These are phyloP conservation scores for Cephalopterus ornatus DNA, from an alignment of 2,113 vertebrate species.

Conservation along the genomic window DNA sequence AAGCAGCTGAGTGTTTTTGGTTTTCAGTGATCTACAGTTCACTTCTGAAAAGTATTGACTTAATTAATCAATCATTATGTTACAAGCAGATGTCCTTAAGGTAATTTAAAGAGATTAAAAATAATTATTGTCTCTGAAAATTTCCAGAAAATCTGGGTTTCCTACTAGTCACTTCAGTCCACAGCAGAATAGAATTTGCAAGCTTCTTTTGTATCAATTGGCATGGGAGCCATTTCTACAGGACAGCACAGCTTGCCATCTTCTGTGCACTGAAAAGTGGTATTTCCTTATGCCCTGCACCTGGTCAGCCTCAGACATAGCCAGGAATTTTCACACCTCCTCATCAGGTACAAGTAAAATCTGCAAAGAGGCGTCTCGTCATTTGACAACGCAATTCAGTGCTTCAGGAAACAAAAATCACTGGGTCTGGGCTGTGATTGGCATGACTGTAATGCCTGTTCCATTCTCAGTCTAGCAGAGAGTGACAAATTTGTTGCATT, in stretches of 20 bases:
- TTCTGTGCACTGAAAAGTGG: background rate
- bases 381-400: background rate
- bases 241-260: background rate
- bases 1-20: background rate
- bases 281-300: background rate
- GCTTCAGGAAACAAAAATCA: conserved; percentile 14
- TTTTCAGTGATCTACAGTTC: conserved; percentile 25
- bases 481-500: conserved; percentile 41
- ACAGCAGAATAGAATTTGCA: background rate
- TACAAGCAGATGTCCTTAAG: background rate
- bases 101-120: conserved; percentile 1
- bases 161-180: background rate
- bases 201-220: background rate
- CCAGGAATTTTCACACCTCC: conserved; percentile 4
- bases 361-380: background rate
- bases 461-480: conserved; percentile 15
- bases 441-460: background rate
- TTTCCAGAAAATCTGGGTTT: background rate
- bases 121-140: background rate
- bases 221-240: background rate
- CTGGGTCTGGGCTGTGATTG: background rate
- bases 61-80: background rate
- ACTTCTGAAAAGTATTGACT: background rate
- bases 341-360: conserved; percentile 20
- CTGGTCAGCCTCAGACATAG: background rate